These are phyloP conservation scores for Alectura lathami DNA, from an alignment of 2,113 vertebrate species.

Conservation along the genomic window DNA sequence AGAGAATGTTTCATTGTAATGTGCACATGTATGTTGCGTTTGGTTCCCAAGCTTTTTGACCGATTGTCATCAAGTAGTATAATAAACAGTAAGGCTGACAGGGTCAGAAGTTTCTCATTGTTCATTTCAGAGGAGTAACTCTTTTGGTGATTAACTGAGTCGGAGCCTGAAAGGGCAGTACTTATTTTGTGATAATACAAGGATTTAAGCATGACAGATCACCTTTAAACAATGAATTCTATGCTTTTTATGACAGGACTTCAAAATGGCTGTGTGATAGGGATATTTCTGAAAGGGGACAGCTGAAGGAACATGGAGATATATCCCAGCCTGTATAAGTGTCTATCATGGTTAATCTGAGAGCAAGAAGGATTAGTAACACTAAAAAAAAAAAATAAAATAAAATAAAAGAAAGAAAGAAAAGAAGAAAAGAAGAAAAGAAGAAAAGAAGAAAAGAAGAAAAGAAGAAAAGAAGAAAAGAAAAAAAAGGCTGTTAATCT, in stretches of 20 bases:
- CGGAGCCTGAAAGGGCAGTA: neutral
- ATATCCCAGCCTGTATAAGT: fast-evolving
- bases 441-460: too few species aligned
- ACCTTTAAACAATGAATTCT: neutral
- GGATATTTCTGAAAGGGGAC: neutral
- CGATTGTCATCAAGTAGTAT: neutral
- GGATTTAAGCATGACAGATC: neutral
- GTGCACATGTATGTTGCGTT: neutral
- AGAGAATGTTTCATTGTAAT: neutral
- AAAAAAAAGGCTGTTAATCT: neutral
- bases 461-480: neutral
- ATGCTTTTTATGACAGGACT: neutral
- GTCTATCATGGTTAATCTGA: neutral
- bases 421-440: too few species aligned
- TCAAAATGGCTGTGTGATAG: neutral
- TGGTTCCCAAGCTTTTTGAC: neutral
- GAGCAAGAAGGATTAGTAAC: neutral
- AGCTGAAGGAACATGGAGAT: neutral
- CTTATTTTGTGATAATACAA: neutral
- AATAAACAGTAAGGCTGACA: neutral
- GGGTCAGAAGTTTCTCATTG: neutral
- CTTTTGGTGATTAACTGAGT: neutral
- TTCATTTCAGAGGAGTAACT: neutral
- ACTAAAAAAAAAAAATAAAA: too few species aligned
- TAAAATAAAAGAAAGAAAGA: too few species aligned